A percentile compares a stretch with the other conserved stretches of the same genome.
These are phyloP conservation scores for Drosophila erecta DNA, from an alignment of 1,140 invertebrate genomes.

Conservation along the genomic window DNA sequence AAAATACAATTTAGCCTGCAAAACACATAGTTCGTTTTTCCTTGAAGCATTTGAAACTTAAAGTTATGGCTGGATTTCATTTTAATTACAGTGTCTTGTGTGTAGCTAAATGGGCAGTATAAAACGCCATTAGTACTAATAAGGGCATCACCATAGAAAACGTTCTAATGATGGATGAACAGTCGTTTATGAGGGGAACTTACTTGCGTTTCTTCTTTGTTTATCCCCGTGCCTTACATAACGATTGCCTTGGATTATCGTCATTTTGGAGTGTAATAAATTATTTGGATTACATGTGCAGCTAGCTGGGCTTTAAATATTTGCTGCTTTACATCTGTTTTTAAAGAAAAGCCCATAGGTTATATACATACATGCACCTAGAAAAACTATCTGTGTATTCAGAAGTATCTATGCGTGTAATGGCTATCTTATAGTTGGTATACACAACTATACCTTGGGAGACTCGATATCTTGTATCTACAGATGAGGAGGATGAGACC, in stretches of 20 bases:
- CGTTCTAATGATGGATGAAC: slow-evolving; percentile 18
- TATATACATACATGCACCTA: too few relatives aligned
- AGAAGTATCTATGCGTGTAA: too few relatives aligned
- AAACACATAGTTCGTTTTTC: not conserved
- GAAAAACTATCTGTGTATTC: too few relatives aligned
- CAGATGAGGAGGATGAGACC: too few relatives aligned
- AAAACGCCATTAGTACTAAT: slow-evolving; percentile 22
- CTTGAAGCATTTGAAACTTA: not conserved
- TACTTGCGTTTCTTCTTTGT: slow-evolving; percentile 2
- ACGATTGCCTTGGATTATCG: slow-evolving; percentile 1
- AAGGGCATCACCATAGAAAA: not conserved
- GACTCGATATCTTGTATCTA: too few relatives aligned
- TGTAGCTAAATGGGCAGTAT: not conserved
- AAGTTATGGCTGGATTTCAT: slow-evolving; percentile 5
- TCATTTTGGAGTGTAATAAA: slow-evolving; percentile 15
- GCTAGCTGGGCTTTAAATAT: slow-evolving; percentile 9
- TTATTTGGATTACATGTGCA: slow-evolving; percentile 29
- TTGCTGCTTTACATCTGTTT: not conserved
- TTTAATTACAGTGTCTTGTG: slow-evolving; percentile 11
- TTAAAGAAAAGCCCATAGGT: not conserved
- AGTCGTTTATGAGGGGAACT: slow-evolving; percentile 11
- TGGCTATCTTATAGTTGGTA: too few relatives aligned
- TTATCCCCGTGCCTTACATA: not conserved
- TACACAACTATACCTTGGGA: too few relatives aligned
- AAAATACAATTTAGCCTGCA: not conserved